phyloP scores from a whole-genome alignment of 2,113 vertebrate species.

The Montifringilla adamsi region DNA sequence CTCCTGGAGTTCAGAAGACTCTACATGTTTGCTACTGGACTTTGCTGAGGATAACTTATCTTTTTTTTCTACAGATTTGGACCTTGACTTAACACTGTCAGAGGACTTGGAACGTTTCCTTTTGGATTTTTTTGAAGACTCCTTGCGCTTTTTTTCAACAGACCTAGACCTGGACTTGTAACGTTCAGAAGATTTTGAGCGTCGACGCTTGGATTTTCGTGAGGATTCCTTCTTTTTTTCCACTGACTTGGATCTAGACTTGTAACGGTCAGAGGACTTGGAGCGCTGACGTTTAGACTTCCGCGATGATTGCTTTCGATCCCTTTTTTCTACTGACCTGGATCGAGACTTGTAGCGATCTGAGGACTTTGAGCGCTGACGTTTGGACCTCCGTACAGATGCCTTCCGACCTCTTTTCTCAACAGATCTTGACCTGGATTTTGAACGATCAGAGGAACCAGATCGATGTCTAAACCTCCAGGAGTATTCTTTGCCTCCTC shows the following conservation, averaged over 20 bases:
- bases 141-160: slow-evolving; percentile 48
- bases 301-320: slow-evolving; percentile 59
- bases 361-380: slow-evolving; percentile 72
- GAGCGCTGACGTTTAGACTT: slow-evolving; percentile 75
- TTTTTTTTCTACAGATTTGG: slow-evolving; percentile 83
- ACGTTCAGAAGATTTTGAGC: slow-evolving; percentile 76
- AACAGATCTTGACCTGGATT: slow-evolving; percentile 58
- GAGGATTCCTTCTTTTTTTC: slow-evolving; percentile 76
- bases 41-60: slow-evolving; percentile 56
- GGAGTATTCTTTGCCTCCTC: slow-evolving; percentile 60
- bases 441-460: slow-evolving; percentile 35
- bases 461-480: slow-evolving; percentile 72
- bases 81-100: slow-evolving; percentile 81
- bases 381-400: slow-evolving; percentile 70
- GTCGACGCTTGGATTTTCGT: slow-evolving; percentile 75
- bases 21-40: slow-evolving; percentile 52
- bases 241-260: slow-evolving; percentile 77
- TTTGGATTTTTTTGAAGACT: slow-evolving; percentile 74
- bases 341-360: slow-evolving; percentile 74
- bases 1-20: slow-evolving; percentile 76
- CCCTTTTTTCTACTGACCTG: neutral
- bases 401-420: slow-evolving; percentile 46
- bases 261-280: slow-evolving; percentile 72
- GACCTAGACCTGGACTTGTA: slow-evolving; percentile 66
- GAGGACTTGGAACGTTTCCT: slow-evolving; percentile 75